A percentile compares a stretch with the other conserved stretches of the same genome.
phyloP scores from a whole-genome alignment of 2,797 vertebrate genomes.

The Ceyx erithaca region DNA sequence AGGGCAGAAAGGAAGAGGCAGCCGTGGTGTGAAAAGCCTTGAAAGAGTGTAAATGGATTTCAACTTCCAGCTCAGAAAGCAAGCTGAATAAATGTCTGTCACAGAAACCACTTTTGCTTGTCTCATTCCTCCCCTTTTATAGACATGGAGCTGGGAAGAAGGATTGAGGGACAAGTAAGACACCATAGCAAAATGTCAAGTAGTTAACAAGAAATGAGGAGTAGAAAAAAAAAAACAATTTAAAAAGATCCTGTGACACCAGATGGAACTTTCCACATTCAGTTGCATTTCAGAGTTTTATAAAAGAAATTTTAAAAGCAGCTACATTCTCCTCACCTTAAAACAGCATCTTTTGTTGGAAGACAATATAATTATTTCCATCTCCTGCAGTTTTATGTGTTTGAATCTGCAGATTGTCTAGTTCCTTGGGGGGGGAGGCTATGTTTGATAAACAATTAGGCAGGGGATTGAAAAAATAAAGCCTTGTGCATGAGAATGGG shows the following conservation, averaged over 20 bases:
- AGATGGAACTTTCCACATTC: not conserved
- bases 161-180: not conserved
- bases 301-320: not conserved
- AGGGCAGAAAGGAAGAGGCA: not conserved
- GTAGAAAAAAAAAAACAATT: not conserved
- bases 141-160: not conserved
- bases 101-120: not conserved
- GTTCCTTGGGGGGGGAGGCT: fast-evolving
- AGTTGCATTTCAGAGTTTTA: not conserved
- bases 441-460: fast-evolving
- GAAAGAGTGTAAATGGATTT: conserved; percentile 3
- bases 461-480: not conserved
- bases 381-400: not conserved
- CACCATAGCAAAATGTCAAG: not conserved
- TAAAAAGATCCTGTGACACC: not conserved
- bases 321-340: not conserved
- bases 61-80: not conserved
- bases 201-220: not conserved
- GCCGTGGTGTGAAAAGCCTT: not conserved
- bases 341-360: not conserved
- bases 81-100: conserved; percentile 4
- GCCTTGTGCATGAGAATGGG: not conserved
- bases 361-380: not conserved
- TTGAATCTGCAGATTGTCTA: not conserved
- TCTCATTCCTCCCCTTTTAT: not conserved